Evolutionary conservation across 2,888 invertebrate species (phyloP).

Genomic region (Leptogaster cylindrica): DNA sequence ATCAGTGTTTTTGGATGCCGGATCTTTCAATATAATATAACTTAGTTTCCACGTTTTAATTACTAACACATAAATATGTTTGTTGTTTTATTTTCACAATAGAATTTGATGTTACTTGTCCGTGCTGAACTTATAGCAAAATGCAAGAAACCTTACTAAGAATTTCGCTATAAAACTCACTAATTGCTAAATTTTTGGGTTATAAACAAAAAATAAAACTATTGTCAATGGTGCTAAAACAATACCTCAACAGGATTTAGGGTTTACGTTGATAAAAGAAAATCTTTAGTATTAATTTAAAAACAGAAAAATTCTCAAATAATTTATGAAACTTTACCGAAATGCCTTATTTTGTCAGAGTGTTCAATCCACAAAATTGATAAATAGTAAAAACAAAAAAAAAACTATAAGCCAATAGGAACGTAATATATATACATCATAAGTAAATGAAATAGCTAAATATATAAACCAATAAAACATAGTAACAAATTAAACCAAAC

Average conservation of each 20-base stretch:
- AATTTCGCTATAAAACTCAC: constrained; percentile 5
- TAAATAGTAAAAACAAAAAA: constrained; percentile 11
- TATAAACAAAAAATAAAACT: constrained; percentile 23
- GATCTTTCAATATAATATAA: too few species aligned
- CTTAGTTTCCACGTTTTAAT: too few species aligned
- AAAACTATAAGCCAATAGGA: constrained; percentile 39
- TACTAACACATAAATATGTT: too few species aligned
- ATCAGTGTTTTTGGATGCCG: too few species aligned
- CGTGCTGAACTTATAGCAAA: too few species aligned
- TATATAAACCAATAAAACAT: constrained; percentile 5
- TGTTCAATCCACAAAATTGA: constrained; percentile 41
- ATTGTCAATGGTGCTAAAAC: constrained; percentile 36
- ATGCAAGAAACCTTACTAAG: background rate
- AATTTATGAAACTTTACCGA: constrained; percentile 35
- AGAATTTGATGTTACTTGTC: too few species aligned
- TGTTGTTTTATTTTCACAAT: too few species aligned
- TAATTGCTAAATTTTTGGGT: constrained; percentile 14
- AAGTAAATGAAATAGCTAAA: constrained; percentile 23
- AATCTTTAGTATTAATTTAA: constrained; percentile 23
- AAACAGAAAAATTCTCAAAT: constrained; percentile 33
- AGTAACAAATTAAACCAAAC: constrained; percentile 21
- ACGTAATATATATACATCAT: constrained; percentile 21
- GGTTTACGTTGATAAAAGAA: constrained; percentile 23
- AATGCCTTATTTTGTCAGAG: constrained; percentile 40
- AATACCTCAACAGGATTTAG: constrained; percentile 37